Conservation (phyloP, 1,140 invertebrate species). For the Liolophura sinensis region DNA sequence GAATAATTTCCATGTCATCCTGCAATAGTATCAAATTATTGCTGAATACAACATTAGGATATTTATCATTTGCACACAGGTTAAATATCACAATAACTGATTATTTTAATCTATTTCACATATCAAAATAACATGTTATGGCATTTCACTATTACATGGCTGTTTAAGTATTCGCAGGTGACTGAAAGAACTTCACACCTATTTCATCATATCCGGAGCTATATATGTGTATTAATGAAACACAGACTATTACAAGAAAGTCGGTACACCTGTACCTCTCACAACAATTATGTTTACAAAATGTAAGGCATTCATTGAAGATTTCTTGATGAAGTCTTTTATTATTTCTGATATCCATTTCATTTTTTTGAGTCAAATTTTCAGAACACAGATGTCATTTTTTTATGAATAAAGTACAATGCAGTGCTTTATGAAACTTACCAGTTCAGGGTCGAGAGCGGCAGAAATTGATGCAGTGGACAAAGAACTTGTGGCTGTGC, state of each 20-base stretch:
- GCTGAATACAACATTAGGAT: neutral
- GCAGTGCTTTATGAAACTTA: slow-evolving; percentile 27
- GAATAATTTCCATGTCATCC: slow-evolving; percentile 27
- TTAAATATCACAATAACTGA: neutral
- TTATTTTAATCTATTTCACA: neutral
- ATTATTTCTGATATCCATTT: neutral
- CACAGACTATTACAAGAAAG: neutral
- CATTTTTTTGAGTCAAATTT: neutral
- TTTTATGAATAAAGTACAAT: too few relatives aligned
- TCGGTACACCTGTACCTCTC: neutral
- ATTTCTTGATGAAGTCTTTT: neutral
- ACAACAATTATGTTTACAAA: neutral
- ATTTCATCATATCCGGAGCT: too few relatives aligned
- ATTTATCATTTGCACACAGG: neutral
- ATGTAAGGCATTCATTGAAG: neutral
- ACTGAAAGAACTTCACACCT: too few relatives aligned
- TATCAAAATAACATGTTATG: neutral
- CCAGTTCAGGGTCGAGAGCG: slow-evolving; percentile 52
- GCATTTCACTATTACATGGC: too few relatives aligned
- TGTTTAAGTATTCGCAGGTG: too few relatives aligned
- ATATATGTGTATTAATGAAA: too few relatives aligned
- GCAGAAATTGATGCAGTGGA: slow-evolving; percentile 40
- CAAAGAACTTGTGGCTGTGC: slow-evolving; percentile 31
- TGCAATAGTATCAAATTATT: slow-evolving; percentile 16
- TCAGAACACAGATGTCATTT: neutral